Evolutionary conservation across 2,797 vertebrate species (phyloP).

Genomic region (Peromyscus nudipes): DNA sequence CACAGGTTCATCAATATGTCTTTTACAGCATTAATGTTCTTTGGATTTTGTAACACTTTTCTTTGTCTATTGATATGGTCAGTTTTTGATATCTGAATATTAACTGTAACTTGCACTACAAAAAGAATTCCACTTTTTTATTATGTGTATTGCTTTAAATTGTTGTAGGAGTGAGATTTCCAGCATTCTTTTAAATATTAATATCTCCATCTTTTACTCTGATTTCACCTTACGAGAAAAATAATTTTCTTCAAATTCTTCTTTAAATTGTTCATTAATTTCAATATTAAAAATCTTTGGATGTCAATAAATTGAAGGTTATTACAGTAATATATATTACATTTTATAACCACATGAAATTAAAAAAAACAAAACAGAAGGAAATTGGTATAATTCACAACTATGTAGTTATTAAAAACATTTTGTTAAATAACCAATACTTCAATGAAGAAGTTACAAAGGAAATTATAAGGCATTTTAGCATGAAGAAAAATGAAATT

Average conservation of each 20-base stretch:
- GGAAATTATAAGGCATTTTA: background rate
- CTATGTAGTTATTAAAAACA: background rate
- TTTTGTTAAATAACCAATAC: background rate
- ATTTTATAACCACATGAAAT: background rate
- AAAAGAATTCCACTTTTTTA: background rate
- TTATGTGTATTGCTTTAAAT: background rate
- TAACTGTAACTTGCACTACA: background rate
- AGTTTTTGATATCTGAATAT: background rate
- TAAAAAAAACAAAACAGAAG: background rate
- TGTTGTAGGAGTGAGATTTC: background rate
- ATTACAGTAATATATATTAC: background rate
- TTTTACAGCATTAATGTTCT: background rate
- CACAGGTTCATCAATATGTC: too few relatives aligned
- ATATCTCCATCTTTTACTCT: background rate
- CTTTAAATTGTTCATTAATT: background rate
- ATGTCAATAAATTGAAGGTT: background rate
- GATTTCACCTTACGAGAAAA: background rate
- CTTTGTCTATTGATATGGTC: background rate
- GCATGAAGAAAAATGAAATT: background rate
- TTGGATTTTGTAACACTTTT: background rate
- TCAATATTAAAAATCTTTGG: background rate
- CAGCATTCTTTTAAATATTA: background rate
- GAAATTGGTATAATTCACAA: background rate
- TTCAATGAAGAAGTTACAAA: background rate
- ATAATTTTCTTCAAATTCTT: background rate